These are phyloP conservation scores for Temnothorax unifasciatus DNA, from an alignment of 2,888 invertebrate genomes.

Conservation along the genomic window DNA sequence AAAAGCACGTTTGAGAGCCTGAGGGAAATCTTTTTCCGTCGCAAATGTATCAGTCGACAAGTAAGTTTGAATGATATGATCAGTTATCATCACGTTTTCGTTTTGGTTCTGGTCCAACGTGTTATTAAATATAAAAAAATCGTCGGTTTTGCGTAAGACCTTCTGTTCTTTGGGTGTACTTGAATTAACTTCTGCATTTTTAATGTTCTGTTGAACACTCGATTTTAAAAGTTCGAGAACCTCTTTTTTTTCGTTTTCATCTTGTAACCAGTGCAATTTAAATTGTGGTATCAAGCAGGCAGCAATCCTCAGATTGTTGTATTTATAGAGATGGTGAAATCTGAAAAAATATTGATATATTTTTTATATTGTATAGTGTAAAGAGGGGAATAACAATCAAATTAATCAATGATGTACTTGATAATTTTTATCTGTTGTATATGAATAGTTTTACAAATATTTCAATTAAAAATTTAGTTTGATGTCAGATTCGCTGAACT, in stretches of 20 bases:
- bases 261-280: background rate
- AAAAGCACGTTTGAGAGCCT: constrained; percentile 5
- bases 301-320: background rate
- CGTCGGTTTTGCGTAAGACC: background rate
- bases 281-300: constrained; percentile 4
- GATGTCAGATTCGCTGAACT: background rate
- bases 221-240: background rate
- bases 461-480: constrained; percentile 20
- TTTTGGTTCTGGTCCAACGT: background rate
- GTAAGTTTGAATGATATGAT: background rate
- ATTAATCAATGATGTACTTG: constrained; percentile 3
- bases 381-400: constrained; percentile 7
- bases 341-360: constrained; percentile 16
- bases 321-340: constrained; percentile 11
- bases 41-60: constrained; percentile 8
- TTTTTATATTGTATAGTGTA: background rate
- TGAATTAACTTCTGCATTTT: background rate
- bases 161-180: background rate
- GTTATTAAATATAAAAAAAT: constrained; percentile 16
- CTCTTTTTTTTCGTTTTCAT: constrained; percentile 13
- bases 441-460: constrained; percentile 2
- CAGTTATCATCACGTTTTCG: background rate
- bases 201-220: background rate
- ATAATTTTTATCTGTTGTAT: background rate
- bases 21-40: constrained; percentile 6